Base-by-base conservation (phyloP, 2,113 vertebrate genomes). In the Trematocara stigmaticum region DNA sequence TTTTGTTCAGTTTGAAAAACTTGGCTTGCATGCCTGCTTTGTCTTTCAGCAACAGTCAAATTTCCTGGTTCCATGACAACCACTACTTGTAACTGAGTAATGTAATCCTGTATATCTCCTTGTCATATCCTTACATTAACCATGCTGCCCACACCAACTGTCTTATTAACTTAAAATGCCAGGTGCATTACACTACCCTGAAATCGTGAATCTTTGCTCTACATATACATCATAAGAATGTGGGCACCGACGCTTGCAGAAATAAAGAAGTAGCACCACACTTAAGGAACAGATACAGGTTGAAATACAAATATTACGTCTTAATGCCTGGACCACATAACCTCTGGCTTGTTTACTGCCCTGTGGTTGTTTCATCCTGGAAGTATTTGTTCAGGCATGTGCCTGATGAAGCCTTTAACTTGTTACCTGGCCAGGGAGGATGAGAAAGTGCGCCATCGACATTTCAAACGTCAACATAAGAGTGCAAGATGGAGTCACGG, bases 91-190 rank as follows among this genome's bases (percentile, higher is more conserved):
- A 26, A 26, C 26, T 26, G 26, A 26, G 26, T 26, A 26, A 1
- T 26, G 26, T 26, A 4, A 26, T 26, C 26, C 26, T 26, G 26
- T 26, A 26, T 26, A 26, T 85, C 76, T 80, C 84, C 52, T 42
- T 6, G 69, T 87, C 59, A 78, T 59, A 12, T 71, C 20, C 18
- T 13, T 18, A 83, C 74, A 91, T 91, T 34, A 91, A 91, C 83
- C 69, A 78, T 31, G 57, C 57, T 78, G 79, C 81, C 90, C 84
- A 76, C 79, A 87, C 74, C 84, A 87, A 81, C 85, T 87, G 86
- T 53, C n/a, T 64, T n/a, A 78, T 90, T 84, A 59, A 35, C 55
- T 79, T 85, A 59, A 86, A 91, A 87, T 13, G 53, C 64, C 89
- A 83, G 79, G 42, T 56, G 34, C 82, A 53, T 35, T 69, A 82